A percentile compares a stretch with the other conserved stretches of the same genome.
These are phyloP conservation scores for pig (Sus scrofa) DNA, from an alignment of 2,113 vertebrate genomes.

Conservation along the genomic window DNA sequence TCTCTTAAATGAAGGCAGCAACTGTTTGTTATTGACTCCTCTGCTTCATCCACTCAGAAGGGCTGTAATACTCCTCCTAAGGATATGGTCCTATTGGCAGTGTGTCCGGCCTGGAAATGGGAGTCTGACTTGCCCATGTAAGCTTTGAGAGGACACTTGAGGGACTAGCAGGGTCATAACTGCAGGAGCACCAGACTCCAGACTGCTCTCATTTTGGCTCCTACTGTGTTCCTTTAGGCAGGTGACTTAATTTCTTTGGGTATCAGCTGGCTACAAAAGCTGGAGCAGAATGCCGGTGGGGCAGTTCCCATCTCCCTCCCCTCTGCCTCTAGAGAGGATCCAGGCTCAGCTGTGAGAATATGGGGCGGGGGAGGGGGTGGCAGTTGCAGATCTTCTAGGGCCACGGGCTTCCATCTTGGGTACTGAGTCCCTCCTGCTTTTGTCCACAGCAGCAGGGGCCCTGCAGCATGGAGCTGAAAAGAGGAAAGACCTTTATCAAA, in stretches of 20 bases:
- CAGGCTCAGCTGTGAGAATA: not conserved
- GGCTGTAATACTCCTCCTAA: not conserved
- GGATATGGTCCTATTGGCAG: not conserved
- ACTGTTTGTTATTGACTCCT: not conserved
- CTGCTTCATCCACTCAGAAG: not conserved
- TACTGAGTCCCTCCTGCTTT: conserved; percentile 66
- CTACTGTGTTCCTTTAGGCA: not conserved
- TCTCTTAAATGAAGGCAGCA: not conserved
- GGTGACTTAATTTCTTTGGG: not conserved
- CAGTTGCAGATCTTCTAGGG: not conserved
- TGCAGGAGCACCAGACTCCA: not conserved
- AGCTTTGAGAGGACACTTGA: not conserved
- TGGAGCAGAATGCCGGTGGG: not conserved
- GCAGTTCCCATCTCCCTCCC: not conserved
- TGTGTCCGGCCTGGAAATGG: not conserved
- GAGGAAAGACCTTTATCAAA: conserved; percentile 91
- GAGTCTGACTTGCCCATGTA: not conserved
- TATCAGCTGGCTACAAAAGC: not conserved
- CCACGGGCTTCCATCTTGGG: not conserved
- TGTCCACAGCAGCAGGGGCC: conserved; percentile 76
- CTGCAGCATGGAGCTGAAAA: conserved; percentile 88
- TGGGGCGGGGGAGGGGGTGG: not conserved
- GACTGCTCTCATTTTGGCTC: not conserved
- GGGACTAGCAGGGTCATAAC: not conserved
- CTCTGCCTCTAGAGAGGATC: not conserved